Conservation (phyloP, 1,140 invertebrate species). For the Planococcus citri region DNA sequence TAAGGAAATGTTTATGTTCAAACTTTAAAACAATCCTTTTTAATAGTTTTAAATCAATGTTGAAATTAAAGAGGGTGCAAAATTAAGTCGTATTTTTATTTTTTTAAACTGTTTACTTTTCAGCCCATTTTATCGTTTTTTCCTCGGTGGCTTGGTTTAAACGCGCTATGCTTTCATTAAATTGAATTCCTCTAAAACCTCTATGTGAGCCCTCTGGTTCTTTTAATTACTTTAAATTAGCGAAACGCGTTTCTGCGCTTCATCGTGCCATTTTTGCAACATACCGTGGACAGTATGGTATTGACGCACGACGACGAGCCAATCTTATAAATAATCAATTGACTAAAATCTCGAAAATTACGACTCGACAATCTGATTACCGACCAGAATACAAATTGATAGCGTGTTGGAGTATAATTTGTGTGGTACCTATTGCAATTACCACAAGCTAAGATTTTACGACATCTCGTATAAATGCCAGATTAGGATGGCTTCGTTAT, state of each 20-base stretch:
- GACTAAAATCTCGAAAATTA: not conserved
- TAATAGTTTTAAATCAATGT: slow-evolving; percentile 2
- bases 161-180: not conserved
- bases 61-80: not conserved
- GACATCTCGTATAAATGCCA: too few relatives aligned
- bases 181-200: not conserved
- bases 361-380: not conserved
- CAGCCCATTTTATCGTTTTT: too few relatives aligned
- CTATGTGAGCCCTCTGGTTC: not conserved
- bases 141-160: too few relatives aligned
- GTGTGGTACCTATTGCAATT: not conserved
- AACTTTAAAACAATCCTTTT: slow-evolving; percentile 4
- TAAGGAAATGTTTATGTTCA: not conserved
- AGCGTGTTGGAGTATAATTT: not conserved
- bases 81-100: slow-evolving; percentile 2
- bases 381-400: not conserved
- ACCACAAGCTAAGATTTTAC: too few relatives aligned
- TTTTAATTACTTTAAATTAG: not conserved
- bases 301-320: not conserved
- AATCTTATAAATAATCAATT: not conserved
- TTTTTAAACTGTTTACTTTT: too few relatives aligned
- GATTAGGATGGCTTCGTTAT: too few relatives aligned
- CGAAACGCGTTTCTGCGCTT: not conserved
- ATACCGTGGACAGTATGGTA: too few relatives aligned
- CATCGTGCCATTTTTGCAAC: not conserved